Conservation (phyloP, 2,797 vertebrate genomes). For the Artibeus lituratus region DNA sequence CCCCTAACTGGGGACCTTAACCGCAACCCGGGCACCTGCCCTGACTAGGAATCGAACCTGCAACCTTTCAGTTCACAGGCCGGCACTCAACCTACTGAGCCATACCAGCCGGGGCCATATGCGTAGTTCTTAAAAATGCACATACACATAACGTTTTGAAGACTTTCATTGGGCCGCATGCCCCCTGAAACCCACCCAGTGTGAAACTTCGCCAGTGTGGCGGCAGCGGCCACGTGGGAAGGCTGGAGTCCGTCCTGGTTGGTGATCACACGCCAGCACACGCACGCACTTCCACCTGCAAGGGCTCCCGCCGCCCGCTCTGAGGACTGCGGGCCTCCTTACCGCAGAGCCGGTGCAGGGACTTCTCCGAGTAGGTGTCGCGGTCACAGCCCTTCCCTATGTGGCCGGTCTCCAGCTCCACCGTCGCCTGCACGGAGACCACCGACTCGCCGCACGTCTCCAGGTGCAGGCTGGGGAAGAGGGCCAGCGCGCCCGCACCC, state of each 20-base stretch:
- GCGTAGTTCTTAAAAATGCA: not conserved
- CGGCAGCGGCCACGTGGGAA: not conserved
- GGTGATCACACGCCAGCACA: accelerated
- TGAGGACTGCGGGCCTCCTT: constrained; percentile 32
- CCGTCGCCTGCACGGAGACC: constrained; percentile 89
- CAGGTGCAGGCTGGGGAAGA: constrained; percentile 94
- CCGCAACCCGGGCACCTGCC: too few species aligned
- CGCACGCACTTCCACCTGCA: accelerated
- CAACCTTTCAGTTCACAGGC: too few species aligned
- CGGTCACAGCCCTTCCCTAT: constrained; percentile 98
- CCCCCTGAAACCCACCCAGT: not conserved
- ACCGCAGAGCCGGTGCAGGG: constrained; percentile 97
- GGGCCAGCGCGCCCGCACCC: constrained; percentile 92
- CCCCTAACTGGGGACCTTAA: too few species aligned
- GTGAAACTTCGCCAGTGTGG: not conserved
- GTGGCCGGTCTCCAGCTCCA: constrained; percentile 96
- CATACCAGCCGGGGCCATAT: not conserved
- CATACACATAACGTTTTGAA: not conserved
- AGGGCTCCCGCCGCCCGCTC: not conserved
- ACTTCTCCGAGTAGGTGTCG: constrained; percentile 98
- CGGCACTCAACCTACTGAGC: too few species aligned
- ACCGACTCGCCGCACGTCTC: constrained; percentile 95
- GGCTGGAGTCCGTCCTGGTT: accelerated
- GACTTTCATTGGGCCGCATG: not conserved
- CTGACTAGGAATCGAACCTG: too few species aligned